Percentiles rank a stretch among this genome's conserved stretches.
These are phyloP conservation scores for Eilema caniola DNA, from an alignment of 2,888 invertebrate genomes.

Conservation along the genomic window DNA sequence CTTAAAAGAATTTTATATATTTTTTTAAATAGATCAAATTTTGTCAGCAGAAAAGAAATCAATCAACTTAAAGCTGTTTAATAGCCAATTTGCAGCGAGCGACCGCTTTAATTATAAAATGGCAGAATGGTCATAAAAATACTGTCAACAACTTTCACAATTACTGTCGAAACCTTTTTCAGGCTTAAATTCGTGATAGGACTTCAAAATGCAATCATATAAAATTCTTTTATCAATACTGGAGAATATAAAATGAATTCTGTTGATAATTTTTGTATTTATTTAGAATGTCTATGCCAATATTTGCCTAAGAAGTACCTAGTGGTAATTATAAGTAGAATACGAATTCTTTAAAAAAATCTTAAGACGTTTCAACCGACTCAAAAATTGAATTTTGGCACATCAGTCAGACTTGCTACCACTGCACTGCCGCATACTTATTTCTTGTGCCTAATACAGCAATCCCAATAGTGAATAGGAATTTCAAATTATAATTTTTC, in stretches of 20 bases:
- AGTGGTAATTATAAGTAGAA: not conserved
- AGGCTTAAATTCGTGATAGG: slow-evolving; percentile 26
- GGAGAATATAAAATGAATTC: not conserved
- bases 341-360: not conserved
- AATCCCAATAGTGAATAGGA: not conserved
- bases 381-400: not conserved
- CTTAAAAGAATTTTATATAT: slow-evolving; percentile 21
- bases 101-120: slow-evolving; percentile 40
- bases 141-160: slow-evolving; percentile 46
- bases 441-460: not conserved
- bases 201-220: slow-evolving; percentile 28
- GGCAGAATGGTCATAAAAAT: slow-evolving; percentile 44
- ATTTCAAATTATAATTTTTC: not conserved
- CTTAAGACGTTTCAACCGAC: not conserved
- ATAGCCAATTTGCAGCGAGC: slow-evolving; percentile 45
- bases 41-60: slow-evolving; percentile 38
- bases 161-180: slow-evolving; percentile 33
- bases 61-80: slow-evolving; percentile 36
- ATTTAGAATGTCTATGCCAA: not conserved
- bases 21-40: slow-evolving; percentile 25
- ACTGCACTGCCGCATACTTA: not conserved
- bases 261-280: not conserved
- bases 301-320: too few species aligned
- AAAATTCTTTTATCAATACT: slow-evolving; percentile 16
- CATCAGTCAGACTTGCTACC: not conserved